Base-by-base conservation (phyloP, 2,113 vertebrate species). In the Ceyx melanurus region DNA sequence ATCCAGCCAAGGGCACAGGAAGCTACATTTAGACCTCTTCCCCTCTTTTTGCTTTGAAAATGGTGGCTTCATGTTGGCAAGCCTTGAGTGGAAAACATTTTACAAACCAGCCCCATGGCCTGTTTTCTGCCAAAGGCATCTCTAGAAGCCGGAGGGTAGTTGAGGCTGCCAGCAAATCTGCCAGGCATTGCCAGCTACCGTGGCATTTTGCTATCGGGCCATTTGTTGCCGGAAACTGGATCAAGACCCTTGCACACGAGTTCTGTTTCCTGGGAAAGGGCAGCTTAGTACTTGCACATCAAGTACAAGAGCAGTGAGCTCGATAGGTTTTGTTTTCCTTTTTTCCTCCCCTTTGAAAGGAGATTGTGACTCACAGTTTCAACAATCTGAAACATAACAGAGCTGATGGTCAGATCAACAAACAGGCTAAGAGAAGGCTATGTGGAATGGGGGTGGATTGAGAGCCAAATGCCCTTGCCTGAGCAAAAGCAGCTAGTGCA, bases 321-420 rank as follows among this genome's bases (percentile, higher is more conserved):
- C 88, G 43, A 82, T 92, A 68, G 23, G 40, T 16, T 85, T 95
- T 88, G 61, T 83, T 95, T 87, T 82, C 66, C 25, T 72, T 82
- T 48, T 40, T 60, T 46, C 15, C 58, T 28, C 6, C 21, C 48
- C 70, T 74, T 68, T 26, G 43, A 77, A 86, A 77, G 72, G 92
- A 92, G 91, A 88, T 75, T 50, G 67, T 82, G 82, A 94, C 67
- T 89, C 91, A 79, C 1, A 2, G 48, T 86, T 77, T 23, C 66
- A 82, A 14, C 71, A 79, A 61, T 54, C 74, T 88, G 88, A 77
- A 93, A 54, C 71, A 68, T 64, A 80, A 74, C 88, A 86, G 2
- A 35, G 62, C 19, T 0, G 0, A 77, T 62, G 70, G 80, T 56
- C 86, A 46, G 71, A 93, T 92, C 82, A 95, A 94, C 88, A 95